Percentiles rank a stretch among this genome's conserved stretches.
Evolutionary conservation across 2,113 vertebrate species (phyloP).

Genomic region (Zosterops borbonicus): DNA sequence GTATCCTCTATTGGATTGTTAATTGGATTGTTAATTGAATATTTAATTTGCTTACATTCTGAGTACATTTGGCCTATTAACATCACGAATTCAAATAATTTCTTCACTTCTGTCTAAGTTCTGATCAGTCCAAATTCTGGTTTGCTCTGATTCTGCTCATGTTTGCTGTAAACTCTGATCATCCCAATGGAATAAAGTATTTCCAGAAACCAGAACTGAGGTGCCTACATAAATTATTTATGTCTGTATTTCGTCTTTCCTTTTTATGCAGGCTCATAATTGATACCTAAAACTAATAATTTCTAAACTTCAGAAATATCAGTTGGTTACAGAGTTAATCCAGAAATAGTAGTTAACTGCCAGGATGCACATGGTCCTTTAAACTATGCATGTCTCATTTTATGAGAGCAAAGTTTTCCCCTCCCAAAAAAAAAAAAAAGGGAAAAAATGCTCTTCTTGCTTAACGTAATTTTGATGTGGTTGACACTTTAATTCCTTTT

Average conservation of each 20-base stretch:
- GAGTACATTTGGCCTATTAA: background rate
- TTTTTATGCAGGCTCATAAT: background rate
- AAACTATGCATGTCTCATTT: background rate
- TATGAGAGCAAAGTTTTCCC: background rate
- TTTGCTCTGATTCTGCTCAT: background rate
- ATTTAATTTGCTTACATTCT: background rate
- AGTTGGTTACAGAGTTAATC: background rate
- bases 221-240: background rate
- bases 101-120: background rate
- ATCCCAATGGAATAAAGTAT: background rate
- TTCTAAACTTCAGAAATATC: background rate
- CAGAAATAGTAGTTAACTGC: background rate
- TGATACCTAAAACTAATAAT: background rate
- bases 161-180: background rate
- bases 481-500: background rate
- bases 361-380: background rate
- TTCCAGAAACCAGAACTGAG: background rate
- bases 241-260: background rate
- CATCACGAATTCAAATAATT: background rate
- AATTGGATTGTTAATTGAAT: background rate
- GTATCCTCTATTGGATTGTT: background rate
- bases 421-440: background rate
- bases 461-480: background rate
- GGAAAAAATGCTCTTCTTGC: background rate
- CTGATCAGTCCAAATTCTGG: background rate